Conservation (phyloP, 2,888 invertebrate genomes). For the Drosophila trichaetosa region DNA sequence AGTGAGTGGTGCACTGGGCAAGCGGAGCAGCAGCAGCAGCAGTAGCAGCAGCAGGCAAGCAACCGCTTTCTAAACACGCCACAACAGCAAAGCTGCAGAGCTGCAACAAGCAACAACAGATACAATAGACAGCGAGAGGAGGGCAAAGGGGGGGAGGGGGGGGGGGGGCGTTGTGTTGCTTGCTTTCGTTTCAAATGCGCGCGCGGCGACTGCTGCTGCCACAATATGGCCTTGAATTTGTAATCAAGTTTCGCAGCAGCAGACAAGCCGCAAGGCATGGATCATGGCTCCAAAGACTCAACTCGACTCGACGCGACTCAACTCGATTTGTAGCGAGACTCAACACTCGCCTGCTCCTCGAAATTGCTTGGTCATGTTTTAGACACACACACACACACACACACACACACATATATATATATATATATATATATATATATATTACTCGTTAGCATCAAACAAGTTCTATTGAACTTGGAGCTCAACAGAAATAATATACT, state of each 20-base stretch:
- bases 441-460: constrained; percentile 60
- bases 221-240: constrained; percentile 80
- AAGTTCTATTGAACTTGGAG: constrained; percentile 77
- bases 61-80: constrained; percentile 74
- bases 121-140: constrained; percentile 6
- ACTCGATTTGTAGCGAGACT: constrained; percentile 28
- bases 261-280: constrained; percentile 56
- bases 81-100: constrained; percentile 39
- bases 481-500: constrained; percentile 40
- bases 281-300: constrained; percentile 51
- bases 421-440: not conserved
- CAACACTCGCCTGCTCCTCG: constrained; percentile 6
- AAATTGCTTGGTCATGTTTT: constrained; percentile 66
- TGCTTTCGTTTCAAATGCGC: constrained; percentile 64
- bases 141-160: not conserved
- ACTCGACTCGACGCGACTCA: constrained; percentile 3
- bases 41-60: constrained; percentile 15
- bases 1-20: constrained; percentile 72
- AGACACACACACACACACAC: constrained; percentile 20
- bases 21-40: constrained; percentile 53
- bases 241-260: constrained; percentile 77
- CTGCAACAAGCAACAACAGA: constrained; percentile 29
- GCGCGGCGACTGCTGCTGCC: constrained; percentile 54
- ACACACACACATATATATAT: not conserved
- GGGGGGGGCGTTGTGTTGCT: constrained; percentile 1